phyloP scores from a whole-genome alignment of 2,113 vertebrate genomes.

The Hippocampus comes region DNA sequence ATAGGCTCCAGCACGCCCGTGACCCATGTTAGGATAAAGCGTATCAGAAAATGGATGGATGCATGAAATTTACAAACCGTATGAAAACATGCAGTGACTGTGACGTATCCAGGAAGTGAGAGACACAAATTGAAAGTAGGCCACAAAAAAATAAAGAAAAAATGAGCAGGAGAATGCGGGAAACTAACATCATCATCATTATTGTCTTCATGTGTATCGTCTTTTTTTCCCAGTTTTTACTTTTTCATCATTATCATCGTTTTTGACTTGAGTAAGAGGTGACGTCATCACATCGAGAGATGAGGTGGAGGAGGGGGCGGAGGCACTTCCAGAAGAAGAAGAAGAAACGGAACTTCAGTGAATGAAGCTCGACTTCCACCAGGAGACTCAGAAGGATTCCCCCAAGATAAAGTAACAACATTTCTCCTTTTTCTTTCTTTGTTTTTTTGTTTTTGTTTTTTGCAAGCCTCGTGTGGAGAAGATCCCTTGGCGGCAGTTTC shows the following conservation, averaged over 20 bases:
- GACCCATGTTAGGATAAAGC: too few relatives aligned
- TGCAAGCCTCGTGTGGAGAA: not conserved
- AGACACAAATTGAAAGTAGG: too few relatives aligned
- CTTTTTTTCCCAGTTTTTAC: not conserved
- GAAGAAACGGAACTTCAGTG: not conserved
- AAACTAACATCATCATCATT: not conserved
- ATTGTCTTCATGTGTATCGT: not conserved
- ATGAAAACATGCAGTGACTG: too few relatives aligned
- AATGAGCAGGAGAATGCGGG: too few relatives aligned
- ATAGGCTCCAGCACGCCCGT: too few relatives aligned
- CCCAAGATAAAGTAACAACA: not conserved
- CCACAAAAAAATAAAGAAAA: too few relatives aligned
- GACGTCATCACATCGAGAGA: not conserved
- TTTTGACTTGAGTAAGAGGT: not conserved
- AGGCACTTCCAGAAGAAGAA: not conserved
- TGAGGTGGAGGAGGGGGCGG: not conserved
- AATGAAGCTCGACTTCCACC: not conserved
- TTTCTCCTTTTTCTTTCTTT: not conserved
- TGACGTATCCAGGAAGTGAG: too few relatives aligned
- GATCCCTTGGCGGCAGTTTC: too few relatives aligned
- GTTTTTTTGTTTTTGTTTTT: not conserved
- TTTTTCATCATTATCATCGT: not conserved
- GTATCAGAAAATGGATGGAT: too few relatives aligned
- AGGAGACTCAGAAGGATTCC: not conserved
- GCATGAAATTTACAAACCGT: too few relatives aligned